Percentiles rank a stretch among this genome's conserved stretches.
phyloP scores from a whole-genome alignment of 2,113 vertebrate species.

The Felis chaus region DNA sequence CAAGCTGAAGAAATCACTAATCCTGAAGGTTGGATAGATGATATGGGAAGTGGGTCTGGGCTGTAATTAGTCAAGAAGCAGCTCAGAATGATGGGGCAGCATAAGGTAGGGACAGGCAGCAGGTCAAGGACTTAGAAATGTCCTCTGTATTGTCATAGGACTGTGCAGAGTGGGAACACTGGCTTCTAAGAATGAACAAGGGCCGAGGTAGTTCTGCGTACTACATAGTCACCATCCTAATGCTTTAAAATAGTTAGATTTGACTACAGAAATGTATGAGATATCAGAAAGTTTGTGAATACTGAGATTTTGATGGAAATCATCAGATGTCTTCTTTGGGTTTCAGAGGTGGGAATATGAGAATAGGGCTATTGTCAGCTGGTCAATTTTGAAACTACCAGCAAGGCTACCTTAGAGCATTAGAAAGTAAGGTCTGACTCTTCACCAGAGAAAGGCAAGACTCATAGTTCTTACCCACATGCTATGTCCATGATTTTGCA shows the following conservation, averaged over 20 bases:
- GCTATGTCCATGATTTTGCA: not conserved
- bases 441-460: not conserved
- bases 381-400: not conserved
- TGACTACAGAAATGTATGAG: not conserved
- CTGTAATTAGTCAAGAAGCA: not conserved
- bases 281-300: not conserved
- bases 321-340: not conserved
- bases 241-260: not conserved
- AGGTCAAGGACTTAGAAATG: not conserved
- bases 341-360: not conserved
- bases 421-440: not conserved
- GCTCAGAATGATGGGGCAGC: not conserved
- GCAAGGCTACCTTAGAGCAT: not conserved
- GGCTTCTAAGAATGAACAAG: not conserved
- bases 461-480: not conserved
- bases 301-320: not conserved
- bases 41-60: not conserved
- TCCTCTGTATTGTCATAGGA: not conserved
- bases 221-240: not conserved
- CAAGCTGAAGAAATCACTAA: not conserved
- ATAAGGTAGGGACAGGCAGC: not conserved
- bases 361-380: not conserved
- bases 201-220: rapidly evolving
- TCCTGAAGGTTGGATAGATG: not conserved
- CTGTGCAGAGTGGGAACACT: not conserved